Evolutionary conservation across 2,888 invertebrate genomes (phyloP), one percentile per base, ranked within the genome.

Genomic region (Ormyrus pomaceus): DNA sequence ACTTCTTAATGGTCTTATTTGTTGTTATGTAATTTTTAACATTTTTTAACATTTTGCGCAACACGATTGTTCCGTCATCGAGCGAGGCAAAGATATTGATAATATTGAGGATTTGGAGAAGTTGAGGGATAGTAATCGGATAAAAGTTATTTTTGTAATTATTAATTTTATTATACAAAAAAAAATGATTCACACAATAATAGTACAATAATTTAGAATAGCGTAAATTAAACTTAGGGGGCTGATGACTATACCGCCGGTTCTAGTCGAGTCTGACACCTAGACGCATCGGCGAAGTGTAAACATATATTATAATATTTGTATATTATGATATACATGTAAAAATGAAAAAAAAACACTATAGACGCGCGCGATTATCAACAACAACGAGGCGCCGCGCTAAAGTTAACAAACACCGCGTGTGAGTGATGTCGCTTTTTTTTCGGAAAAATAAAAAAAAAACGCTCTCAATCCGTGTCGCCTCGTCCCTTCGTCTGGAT

Each of bases 141-240:
- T 4, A n/a, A 4, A 50, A 19, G 7, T 4, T 58, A 71, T 82
- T 83, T 76, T 82, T 70, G 45, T 64, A 75, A 75, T 72, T 76
- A 53, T 61, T 80, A 80, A 61, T 79, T 87, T 87, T 88, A 86
- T 88, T 87, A 83, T 86, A 86, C 84, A 87, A 87, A 86, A 87
- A 74, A 59, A 55, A 73, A 64, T 55, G 55, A 34, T 13, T 46
- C 56, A 65, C 34, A 34, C 69, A 76, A 72, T 78, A 72, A 72
- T 72, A 78, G 68, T 79, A 79, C 58, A 80, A 80, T 76, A 80
- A 80, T 79, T 78, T 71, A 76, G 69, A 74, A 59, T 76, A 76
- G 51, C 61, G 9, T 61, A 72, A 56, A 73, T 79, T 84, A 72
- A 80, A 70, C 68, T 76, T 82, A 80, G 19, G 45, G 77, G 82